Percentiles rank a stretch among this genome's conserved stretches.
Evolutionary conservation across 1,140 invertebrate genomes (phyloP).

Genomic region (Littorina saxatilis): DNA sequence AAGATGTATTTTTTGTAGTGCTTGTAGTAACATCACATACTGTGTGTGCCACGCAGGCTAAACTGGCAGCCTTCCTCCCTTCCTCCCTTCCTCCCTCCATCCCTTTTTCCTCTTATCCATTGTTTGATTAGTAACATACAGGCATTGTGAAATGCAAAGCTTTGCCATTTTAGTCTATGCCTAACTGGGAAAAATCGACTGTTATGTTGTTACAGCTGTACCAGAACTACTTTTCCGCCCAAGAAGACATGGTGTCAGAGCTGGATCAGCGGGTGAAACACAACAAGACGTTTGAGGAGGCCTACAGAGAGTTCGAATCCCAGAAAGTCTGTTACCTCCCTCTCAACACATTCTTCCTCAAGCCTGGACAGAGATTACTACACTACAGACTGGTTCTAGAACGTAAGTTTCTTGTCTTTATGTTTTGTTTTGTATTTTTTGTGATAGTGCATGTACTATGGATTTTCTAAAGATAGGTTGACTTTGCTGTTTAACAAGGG

Average conservation of each 20-base stretch:
- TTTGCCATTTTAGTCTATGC: too few relatives aligned
- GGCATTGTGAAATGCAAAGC: too few relatives aligned
- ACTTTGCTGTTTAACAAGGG: not conserved
- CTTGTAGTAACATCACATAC: too few relatives aligned
- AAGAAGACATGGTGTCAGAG: constrained; percentile 85
- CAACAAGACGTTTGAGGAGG: constrained; percentile 85
- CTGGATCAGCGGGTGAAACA: constrained; percentile 85
- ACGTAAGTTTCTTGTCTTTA: constrained; percentile 80
- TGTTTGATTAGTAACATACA: too few relatives aligned
- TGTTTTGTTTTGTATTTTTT: not conserved
- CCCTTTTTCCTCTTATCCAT: too few relatives aligned
- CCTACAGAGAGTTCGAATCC: constrained; percentile 90
- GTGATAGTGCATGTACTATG: not conserved
- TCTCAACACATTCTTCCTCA: constrained; percentile 89
- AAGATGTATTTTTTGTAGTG: too few relatives aligned
- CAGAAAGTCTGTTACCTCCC: constrained; percentile 88
- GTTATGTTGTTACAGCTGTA: constrained; percentile 83
- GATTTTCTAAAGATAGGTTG: not conserved
- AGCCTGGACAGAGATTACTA: constrained; percentile 91
- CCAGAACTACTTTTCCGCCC: constrained; percentile 86
- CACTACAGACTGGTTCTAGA: constrained; percentile 91
- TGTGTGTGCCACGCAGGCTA: too few relatives aligned
- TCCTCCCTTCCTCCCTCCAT: too few relatives aligned
- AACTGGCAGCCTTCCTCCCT: too few relatives aligned
- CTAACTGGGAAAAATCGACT: too few relatives aligned